A percentile compares a stretch with the other conserved stretches of the same genome.
These are phyloP conservation scores for Sciaenops ocellatus DNA, from an alignment of 2,797 vertebrate species.

Conservation along the genomic window DNA sequence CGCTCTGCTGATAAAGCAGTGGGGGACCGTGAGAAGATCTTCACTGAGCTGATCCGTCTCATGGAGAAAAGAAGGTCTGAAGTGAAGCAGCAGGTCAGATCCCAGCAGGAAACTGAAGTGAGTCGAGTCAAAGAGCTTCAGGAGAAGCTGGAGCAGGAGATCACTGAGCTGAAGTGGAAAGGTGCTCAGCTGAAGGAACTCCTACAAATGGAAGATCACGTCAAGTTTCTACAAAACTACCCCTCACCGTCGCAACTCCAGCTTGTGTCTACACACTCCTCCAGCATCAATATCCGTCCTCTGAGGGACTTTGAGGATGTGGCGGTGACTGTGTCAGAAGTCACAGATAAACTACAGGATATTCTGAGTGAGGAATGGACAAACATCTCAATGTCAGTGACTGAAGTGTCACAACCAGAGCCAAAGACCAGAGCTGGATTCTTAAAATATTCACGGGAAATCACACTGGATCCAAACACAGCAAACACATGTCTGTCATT, in stretches of 20 bases:
- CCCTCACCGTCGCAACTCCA: neutral
- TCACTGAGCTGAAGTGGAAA: too few relatives aligned
- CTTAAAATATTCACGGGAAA: neutral
- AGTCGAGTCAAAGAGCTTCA: neutral
- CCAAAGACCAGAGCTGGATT: neutral
- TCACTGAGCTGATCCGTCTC: too few relatives aligned
- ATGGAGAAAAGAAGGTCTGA: too few relatives aligned
- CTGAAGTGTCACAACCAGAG: neutral
- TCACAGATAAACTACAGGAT: constrained; percentile 16
- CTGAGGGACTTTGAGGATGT: constrained; percentile 30
- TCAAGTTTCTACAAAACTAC: constrained; percentile 4
- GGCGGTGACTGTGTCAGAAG: constrained; percentile 3
- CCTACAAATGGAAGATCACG: neutral
- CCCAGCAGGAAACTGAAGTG: neutral
- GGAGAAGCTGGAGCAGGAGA: too few relatives aligned
- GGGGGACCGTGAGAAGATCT: too few relatives aligned
- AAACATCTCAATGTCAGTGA: constrained; percentile 6
- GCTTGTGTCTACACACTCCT: neutral
- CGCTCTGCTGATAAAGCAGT: too few relatives aligned
- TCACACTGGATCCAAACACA: neutral
- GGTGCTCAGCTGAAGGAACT: neutral
- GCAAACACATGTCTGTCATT: too few relatives aligned
- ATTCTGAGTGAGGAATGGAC: constrained; percentile 1
- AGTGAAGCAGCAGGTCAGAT: neutral
- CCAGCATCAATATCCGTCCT: constrained; percentile 6